Evolutionary conservation across 2,797 vertebrate species (phyloP), one percentile per base, ranked within the genome.

Genomic region (Enteromius thamalakanensis): DNA sequence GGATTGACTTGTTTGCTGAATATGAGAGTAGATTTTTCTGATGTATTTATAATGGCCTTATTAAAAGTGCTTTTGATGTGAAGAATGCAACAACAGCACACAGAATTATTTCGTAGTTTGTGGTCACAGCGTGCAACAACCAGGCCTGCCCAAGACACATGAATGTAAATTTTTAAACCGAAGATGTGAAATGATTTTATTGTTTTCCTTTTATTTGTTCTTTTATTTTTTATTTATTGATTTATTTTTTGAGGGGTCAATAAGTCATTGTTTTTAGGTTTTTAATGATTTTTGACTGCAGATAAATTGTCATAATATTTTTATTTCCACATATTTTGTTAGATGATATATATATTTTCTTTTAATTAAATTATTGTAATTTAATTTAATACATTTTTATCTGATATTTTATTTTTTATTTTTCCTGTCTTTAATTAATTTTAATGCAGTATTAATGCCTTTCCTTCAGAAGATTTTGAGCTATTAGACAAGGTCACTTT

Each of bases 41-140:
- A 95, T 94, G 92, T 94, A 94, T 95, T 94, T 95, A 94, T 94
- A 94, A 95, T 95, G 91, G 92, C 87, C 93, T 94, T 93, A 94
- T 95, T 95, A 95, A 94, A 94, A 93, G 89, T 79, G 87, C 89
- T 88, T 95, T 95, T 95, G 94, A 95, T 94, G 92, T 92, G 86
- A 92, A 91, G 92, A 93, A 92, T 93, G 91, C 91, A 94, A 92
- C 92, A 94, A 91, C 91, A 92, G 91, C 91, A 92, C 81, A 81
- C 87, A 91, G 91, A 84, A 65, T 81, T 86, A 88, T 78, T 87
- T 89, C 87, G 90, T 93, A 89, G 92, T 93, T 93, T 88, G 72
- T 79, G 72, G 65, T 76, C 64, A 76, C 53, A 70, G 87, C 86
- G 86, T 78, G 88, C 85, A 81, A 86, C 82, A 90, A 80, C 83